Evolutionary conservation across 2,888 invertebrate species (phyloP), one percentile per base, ranked within the genome.

Genomic region (Platycheirus rosarum): DNA sequence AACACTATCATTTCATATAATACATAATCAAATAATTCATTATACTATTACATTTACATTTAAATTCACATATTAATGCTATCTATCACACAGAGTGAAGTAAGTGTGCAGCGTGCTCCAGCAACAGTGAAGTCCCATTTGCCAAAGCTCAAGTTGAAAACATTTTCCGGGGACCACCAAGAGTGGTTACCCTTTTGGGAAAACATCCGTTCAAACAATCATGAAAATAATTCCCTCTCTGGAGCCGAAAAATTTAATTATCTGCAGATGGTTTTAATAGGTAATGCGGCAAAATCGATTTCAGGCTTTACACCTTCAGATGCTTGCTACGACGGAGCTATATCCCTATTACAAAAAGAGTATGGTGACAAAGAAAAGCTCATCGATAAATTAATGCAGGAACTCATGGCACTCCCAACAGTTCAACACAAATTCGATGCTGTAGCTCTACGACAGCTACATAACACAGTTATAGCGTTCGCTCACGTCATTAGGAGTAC

Each of bases 401-500:
- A 42, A 3, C 18, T 65, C 0, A 14, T 51, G 9, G 26, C 26
- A 2, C 37, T 48, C n/a, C 65, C 48, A n/a, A 35, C 16, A 6
- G 60, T 60, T 4, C 44, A 42, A 0, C 23, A 44, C 1, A 60
- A 29, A 44, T 44, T 44, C 4, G 60, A 60, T 44, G 60, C 35
- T n/a, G 9, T 5, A 1, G 63, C 14, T 6, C 20, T 63, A 9
- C 14, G 62, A 8, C 46, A 46, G 35, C 35, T 62, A 1, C 35
- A 48, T 18, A 62, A 62, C 32, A 62, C 62, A 9, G 62, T 62
- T 13, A 62, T 62, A 35, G 46, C 62, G 8, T 16, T 60, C 57
- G 11, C 44, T 60, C 26, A 60, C 60, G 13, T 13, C 60, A 29
- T 44, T 60, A 2, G 44, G 44, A 4, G 44, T 60, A 32, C 60